phyloP scores from a whole-genome alignment of 1,140 invertebrate genomes.

The Bombus confusus region DNA sequence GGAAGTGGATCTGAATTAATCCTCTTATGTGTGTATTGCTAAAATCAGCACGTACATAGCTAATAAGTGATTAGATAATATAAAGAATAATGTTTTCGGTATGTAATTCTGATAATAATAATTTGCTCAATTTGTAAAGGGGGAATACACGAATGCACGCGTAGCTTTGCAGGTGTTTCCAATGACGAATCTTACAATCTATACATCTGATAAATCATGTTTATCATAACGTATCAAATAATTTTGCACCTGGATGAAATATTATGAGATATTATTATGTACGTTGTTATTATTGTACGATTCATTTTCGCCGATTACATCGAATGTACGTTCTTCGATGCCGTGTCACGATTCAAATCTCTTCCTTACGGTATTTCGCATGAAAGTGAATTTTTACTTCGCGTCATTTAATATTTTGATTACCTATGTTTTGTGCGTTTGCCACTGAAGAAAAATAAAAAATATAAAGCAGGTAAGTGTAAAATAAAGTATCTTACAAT shows the following conservation, averaged over 20 bases:
- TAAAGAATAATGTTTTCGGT: not conserved
- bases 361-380: not conserved
- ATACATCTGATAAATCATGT: conserved; percentile 18
- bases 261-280: no score
- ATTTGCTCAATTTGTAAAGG: not conserved
- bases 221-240: not conserved
- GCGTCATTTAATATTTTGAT: not conserved
- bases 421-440: not conserved
- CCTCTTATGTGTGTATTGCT: not conserved
- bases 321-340: not conserved
- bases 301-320: not conserved
- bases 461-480: conserved; percentile 24
- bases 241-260: not conserved
- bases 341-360: not conserved
- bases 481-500: conserved; percentile 31
- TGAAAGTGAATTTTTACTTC: conserved; percentile 11
- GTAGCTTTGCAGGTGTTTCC: not conserved
- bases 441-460: not conserved
- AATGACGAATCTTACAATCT: not conserved
- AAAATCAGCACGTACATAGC: not conserved
- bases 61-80: not conserved
- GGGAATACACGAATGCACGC: no score
- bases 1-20: not conserved
- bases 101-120: not conserved
- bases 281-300: no score